phyloP scores from a whole-genome alignment of 2,113 vertebrate species.

The Tapirus terrestris region DNA sequence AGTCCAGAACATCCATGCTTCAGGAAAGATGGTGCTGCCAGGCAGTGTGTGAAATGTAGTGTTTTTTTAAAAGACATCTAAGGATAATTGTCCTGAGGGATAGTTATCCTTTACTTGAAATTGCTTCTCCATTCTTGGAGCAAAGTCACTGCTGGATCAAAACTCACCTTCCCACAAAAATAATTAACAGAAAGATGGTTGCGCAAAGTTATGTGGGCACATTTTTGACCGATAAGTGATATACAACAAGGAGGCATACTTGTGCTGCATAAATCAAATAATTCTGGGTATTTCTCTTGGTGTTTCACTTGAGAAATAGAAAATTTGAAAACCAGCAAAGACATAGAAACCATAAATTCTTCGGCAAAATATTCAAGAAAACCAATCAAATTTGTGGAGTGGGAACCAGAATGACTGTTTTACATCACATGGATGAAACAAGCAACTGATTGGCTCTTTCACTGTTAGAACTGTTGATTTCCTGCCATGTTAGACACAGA shows the following conservation, averaged over 20 bases:
- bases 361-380: slow-evolving; percentile 43
- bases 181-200: neutral
- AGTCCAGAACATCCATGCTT: slow-evolving; percentile 75
- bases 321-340: slow-evolving; percentile 9
- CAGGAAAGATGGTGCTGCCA: slow-evolving; percentile 46
- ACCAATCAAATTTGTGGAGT: neutral
- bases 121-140: neutral
- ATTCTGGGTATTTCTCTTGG: neutral
- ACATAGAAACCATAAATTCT: neutral
- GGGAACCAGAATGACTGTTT: neutral
- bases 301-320: slow-evolving; percentile 40
- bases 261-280: neutral
- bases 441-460: slow-evolving; percentile 47
- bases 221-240: neutral
- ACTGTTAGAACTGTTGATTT: slow-evolving; percentile 5
- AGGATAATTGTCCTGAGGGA: slow-evolving; percentile 75
- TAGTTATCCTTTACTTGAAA: slow-evolving; percentile 49
- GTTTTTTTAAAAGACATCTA: slow-evolving; percentile 73
- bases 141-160: neutral
- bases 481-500: slow-evolving; percentile 53
- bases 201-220: neutral
- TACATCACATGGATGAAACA: neutral
- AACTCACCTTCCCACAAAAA: slow-evolving; percentile 32
- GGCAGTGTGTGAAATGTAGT: slow-evolving; percentile 55
- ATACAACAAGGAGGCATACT: neutral